phyloP scores from a whole-genome alignment of 2,888 invertebrate species.

The Caenorhabditis zanzibari region DNA sequence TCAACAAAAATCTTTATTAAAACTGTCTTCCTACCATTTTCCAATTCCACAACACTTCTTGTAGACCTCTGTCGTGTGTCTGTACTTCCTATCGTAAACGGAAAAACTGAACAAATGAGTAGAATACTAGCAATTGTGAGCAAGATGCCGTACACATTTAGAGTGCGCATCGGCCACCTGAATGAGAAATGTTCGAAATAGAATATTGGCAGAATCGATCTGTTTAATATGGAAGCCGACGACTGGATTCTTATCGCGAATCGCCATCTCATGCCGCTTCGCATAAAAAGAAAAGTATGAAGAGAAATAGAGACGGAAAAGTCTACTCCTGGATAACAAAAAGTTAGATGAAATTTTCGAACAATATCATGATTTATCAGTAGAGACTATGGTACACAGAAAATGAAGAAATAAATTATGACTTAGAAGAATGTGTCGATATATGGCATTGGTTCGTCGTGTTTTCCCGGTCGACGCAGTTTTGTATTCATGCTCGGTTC shows the following conservation, averaged over 20 bases:
- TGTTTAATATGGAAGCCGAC: not conserved
- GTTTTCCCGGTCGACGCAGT: slow-evolving; percentile 69
- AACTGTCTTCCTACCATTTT: too few species aligned
- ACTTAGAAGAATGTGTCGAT: slow-evolving; percentile 54
- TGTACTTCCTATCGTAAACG: slow-evolving; percentile 14
- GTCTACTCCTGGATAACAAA: slow-evolving; percentile 8
- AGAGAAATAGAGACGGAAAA: slow-evolving; percentile 41
- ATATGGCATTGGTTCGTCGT: slow-evolving; percentile 67
- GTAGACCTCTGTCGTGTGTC: slow-evolving; percentile 6
- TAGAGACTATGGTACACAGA: not conserved
- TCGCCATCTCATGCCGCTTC: slow-evolving; percentile 30
- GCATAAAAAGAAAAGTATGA: slow-evolving; percentile 9
- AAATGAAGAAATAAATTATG: not conserved
- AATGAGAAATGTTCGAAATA: slow-evolving; percentile 6
- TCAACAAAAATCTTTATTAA: too few species aligned
- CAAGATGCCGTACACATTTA: slow-evolving; percentile 49
- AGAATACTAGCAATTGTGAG: slow-evolving; percentile 38
- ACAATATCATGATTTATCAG: slow-evolving; percentile 5
- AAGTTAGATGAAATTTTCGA: not conserved
- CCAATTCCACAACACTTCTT: slow-evolving; percentile 20
- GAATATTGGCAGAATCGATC: slow-evolving; percentile 19
- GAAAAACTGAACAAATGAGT: slow-evolving; percentile 32
- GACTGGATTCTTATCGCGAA: slow-evolving; percentile 45
- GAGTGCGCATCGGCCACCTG: slow-evolving; percentile 52
- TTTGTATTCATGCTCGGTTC: slow-evolving; percentile 59